These are phyloP conservation scores for Stenopsyche tienmushanensis DNA, from an alignment of 1,140 invertebrate genomes.

Conservation along the genomic window DNA sequence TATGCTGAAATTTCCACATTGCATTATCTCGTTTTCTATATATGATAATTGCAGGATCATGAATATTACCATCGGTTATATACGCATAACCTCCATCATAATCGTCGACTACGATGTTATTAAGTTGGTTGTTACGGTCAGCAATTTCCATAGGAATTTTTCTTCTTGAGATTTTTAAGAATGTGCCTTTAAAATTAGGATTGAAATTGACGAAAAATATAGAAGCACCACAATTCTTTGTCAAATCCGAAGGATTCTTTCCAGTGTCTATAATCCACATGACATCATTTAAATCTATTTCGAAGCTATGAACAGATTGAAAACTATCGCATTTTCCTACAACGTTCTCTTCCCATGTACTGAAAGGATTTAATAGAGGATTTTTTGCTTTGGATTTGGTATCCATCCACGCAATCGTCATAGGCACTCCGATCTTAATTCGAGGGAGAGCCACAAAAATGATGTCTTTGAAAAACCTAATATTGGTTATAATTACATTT, in stretches of 20 bases:
- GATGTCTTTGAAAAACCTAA: constrained; percentile 63
- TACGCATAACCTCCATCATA: constrained; percentile 66
- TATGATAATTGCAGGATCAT: constrained; percentile 69
- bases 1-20: constrained; percentile 68
- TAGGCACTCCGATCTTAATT: constrained; percentile 65
- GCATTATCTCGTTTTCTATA: constrained; percentile 61
- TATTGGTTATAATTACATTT: constrained; percentile 63
- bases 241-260: constrained; percentile 55
- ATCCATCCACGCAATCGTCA: constrained; percentile 62
- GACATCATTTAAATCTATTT: constrained; percentile 65
- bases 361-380: constrained; percentile 64
- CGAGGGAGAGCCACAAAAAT: constrained; percentile 66
- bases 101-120: constrained; percentile 69
- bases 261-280: constrained; percentile 74
- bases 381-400: constrained; percentile 47
- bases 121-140: constrained; percentile 58
- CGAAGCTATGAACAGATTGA: constrained; percentile 70
- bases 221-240: constrained; percentile 41
- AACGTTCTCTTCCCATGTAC: constrained; percentile 65
- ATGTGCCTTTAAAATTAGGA: constrained; percentile 62
- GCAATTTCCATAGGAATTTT: constrained; percentile 59
- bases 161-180: constrained; percentile 56
- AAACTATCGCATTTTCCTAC: constrained; percentile 62
- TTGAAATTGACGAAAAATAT: constrained; percentile 66
- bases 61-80: constrained; percentile 65